Base-by-base conservation (phyloP, 1,140 invertebrate species). In the Aporrectodea caliginosa region DNA sequence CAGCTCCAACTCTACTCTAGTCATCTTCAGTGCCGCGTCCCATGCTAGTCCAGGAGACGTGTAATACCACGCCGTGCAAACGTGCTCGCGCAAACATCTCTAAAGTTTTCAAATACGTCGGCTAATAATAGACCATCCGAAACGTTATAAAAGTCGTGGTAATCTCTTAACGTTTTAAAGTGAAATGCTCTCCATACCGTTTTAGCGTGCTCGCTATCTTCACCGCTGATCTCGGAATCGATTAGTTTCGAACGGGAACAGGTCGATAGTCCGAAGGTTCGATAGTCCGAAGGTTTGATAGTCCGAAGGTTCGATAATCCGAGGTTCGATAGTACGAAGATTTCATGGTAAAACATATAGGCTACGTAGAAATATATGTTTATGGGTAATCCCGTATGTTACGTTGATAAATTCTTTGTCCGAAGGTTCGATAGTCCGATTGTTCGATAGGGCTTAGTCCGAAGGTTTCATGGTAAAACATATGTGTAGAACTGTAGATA, bases 41-140 rank as follows among this genome's bases (percentile, higher is more conserved):
- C 71, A 86, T 30, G 83, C 71, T 16, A 87, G 82, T 6, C 83
- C 84, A 2, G 83, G 84, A 0, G 81, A 22, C 14, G 82, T 83
- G 74, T 82, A 86, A 81, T 84, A 87, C 69, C 83, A 80, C 1
- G 80, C 80, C 85, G 78, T 2, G 74, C 68, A 78, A 83, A 86
- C 22, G 80, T 69, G 16, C 82, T 43, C 35, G 81, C 0, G 75
- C 78, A 79, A 1, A 79, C n/a, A 43, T 83, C 68, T 75, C 84
- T 81, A 80, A 85, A 90, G 83, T 89, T 88, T 85, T 90, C 88
- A 84, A 90, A 90, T 31, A 90, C 82, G 84, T 90, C 89, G 6
- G 84, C 85, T 31, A 84, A 80, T 58, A 58, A 58, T 12, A 58
- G 43, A 58, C 6, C 43, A 58, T 58, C 43, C 6, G 43, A 58